Base-by-base conservation (phyloP, 1,140 invertebrate species). In the Dendrolimus kikuchii region DNA sequence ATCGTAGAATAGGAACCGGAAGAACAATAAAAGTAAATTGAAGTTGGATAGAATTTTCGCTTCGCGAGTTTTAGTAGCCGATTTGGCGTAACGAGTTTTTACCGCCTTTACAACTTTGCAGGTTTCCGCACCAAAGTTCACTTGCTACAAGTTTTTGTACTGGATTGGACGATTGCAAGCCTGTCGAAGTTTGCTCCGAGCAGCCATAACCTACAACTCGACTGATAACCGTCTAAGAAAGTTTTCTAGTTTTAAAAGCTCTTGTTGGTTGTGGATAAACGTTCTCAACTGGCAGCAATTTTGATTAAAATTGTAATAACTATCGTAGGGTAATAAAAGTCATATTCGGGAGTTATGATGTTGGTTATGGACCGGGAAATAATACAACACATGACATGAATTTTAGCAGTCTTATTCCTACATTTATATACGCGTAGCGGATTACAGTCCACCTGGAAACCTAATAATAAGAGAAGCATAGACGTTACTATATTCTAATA, bases 11-110 rank as follows among this genome's bases (percentile, higher is more conserved):
- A 70, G 72, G 71, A 80, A 77, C 71, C 71, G 69, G 69, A 78
- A 73, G 73, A 77, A 84, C 81, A 82, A 84, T 84, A 84, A 84
- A 84, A 84, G 77, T 81, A 82, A 84, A 84, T 84, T 84, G 79
- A 84, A 84, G 68, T 81, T 77, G 69, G 77, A 85, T 85, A 85
- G 81, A 85, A 85, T 82, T 85, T 81, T 85, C 81, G 77, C 81
- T 82, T 80, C 77, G 77, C 68, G 71, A 85, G 77, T 85, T 85
- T 85, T 82, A 85, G 76, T 78, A 71, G 76, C 66, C 81, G 77
- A 82, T 85, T 82, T 82, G 74, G 60, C 71, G 76, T 82, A 81
- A 84, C 79, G 77, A 84, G 81, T 84, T 84, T 80, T 81, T 84
- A 81, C 78, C 78, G 76, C 77, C 71, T 73, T 77, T 73, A 79